Percentiles rank a stretch among this genome's conserved stretches.
Conservation (phyloP, 2,888 invertebrate genomes). For the Aplocera efformata region DNA sequence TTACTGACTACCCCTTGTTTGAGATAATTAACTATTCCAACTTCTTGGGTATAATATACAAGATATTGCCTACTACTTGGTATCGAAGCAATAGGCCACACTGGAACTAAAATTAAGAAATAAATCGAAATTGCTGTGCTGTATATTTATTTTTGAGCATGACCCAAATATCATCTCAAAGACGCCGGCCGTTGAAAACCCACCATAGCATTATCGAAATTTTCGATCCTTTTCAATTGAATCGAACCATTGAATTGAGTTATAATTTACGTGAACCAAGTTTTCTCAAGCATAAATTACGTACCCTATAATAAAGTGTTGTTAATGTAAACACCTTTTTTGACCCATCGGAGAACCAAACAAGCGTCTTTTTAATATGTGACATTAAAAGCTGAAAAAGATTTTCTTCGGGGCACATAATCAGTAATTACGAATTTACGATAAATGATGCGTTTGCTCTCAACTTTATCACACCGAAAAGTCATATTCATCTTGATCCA, state of each 20-base stretch:
- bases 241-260: slow-evolving; percentile 29
- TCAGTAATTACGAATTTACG: slow-evolving; percentile 69
- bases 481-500: slow-evolving; percentile 9
- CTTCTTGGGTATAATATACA: too few relatives aligned
- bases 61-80: too few relatives aligned
- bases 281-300: slow-evolving; percentile 28
- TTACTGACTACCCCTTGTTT: too few relatives aligned
- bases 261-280: slow-evolving; percentile 29
- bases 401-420: slow-evolving; percentile 50
- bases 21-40: too few relatives aligned
- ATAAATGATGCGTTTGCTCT: slow-evolving; percentile 66
- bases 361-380: slow-evolving; percentile 48
- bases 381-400: slow-evolving; percentile 51
- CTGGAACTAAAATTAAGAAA: slow-evolving; percentile 20
- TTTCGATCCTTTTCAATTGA: slow-evolving; percentile 25
- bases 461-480: slow-evolving; percentile 26
- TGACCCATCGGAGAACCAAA: slow-evolving; percentile 26
- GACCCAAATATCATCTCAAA: slow-evolving; percentile 16
- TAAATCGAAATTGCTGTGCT: slow-evolving; percentile 16
- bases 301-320: slow-evolving; percentile 31
- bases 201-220: slow-evolving; percentile 20
- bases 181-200: slow-evolving; percentile 11
- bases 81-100: too few relatives aligned
- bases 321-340: slow-evolving; percentile 33
- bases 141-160: slow-evolving; percentile 15